Evolutionary conservation across 2,888 invertebrate genomes (phyloP), one percentile per base, ranked within the genome.

Genomic region (Epinotia bilunana): DNA sequence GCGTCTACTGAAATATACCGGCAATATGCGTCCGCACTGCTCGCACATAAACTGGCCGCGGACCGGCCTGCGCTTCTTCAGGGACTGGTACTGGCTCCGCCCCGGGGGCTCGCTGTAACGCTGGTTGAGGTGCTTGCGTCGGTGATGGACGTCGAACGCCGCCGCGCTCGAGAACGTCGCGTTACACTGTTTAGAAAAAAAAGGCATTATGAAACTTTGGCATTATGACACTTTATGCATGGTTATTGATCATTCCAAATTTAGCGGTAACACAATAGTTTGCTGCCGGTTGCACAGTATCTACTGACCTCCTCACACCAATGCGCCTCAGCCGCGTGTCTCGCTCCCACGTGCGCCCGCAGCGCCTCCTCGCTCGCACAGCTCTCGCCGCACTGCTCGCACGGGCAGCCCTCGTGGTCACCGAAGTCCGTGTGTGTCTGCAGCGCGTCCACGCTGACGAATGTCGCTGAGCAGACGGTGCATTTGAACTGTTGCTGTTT

Each of bases 311-410:
- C 64, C 1, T 72, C 46, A 16, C 64, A 65, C 28, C 64, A 7
- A 28, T 46, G 65, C 16, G 28, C 18, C 9, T 65, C 64, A 9
- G 20, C n/a, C 18, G 60, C 53, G 12, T 72, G 71, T 9, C 2
- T 57, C 46, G 23, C 73, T 0, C 2, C 39, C 11, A 33, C 13
- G 11, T 67, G 73, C 13, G 16, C 0, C 7, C 2, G 6, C 7
- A 49, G 60, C 53, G 23, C 60, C 0, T 9, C 60, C 20, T 53
- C 65, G 63, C 60, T 67, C 49, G 49, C 49, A 49, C 63, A 67
- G 67, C 60, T 73, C 33, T 58, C 49, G 49, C 67, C 73, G 73
- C 73, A 67, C 57, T 63, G 64, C 57, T 64, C 72, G 46, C 64
- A 64, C 46, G 72, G 58, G 46, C 43, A 13, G 20, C 33, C 57